Base-by-base conservation (phyloP, 2,888 invertebrate species). In the Rhagium mordax region DNA sequence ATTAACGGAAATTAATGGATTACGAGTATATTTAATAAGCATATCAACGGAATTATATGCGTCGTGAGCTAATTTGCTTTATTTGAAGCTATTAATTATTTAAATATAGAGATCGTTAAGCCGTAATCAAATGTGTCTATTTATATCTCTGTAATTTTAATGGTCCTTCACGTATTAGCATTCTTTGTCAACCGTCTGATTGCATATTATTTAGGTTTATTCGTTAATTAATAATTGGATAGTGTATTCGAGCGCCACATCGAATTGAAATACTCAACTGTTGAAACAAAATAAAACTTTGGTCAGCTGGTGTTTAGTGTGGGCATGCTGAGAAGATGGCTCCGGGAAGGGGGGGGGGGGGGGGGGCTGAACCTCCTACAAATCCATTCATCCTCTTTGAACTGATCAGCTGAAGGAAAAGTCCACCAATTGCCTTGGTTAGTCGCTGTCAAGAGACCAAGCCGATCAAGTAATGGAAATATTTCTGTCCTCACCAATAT, bases 1-100 rank as follows among this genome's bases (percentile, higher is more conserved):
- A 79, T 79, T 78, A 79, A 74, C 76, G 76, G 79, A 81, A 79
- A 79, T 79, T 78, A 79, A 79, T 81, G 76, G 81, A 81, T 81
- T 77, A 78, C 77, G 68, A 74, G 70, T 76, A 77, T 74, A 81
- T 77, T 79, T 79, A 78, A 79, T 78, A 78, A 77, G 69, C 74
- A 76, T 79, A 79, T 74, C 74, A 41, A 70, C 61, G 66, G 71
- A 78, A 77, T 78, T 75, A 78, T 78, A 70, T 71, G 74, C 78
- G 70, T 72, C 73, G 77, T 51, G 51, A 61, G 72, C 79, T 78
- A 75, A 80, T 78, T 79, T 71, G 78, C 76, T 77, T 76, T 78
- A 77, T 78, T 78, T 71, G 71, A 62, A 33, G 71, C 70, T 72
- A 74, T 80, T 79, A 78, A 74, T 79, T 76, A 80, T 76, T 77